phyloP scores from a whole-genome alignment of 2,888 invertebrate genomes.

The Nipponacmea schrenckii region DNA sequence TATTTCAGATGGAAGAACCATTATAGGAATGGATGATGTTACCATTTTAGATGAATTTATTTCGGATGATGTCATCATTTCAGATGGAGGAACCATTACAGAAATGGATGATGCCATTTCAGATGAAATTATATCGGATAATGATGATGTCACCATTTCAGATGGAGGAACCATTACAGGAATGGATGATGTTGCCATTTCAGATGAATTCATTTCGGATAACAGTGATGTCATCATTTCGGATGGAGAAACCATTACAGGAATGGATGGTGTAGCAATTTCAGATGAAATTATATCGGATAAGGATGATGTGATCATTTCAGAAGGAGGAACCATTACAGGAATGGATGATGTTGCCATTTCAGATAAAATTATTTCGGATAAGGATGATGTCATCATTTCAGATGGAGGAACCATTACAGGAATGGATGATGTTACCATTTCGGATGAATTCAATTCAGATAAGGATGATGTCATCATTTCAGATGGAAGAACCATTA shows the following conservation, averaged over 20 bases:
- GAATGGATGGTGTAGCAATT: neutral
- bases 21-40: neutral
- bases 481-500: neutral
- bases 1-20: neutral
- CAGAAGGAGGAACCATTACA: neutral
- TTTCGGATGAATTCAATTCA: neutral
- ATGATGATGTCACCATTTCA: no score
- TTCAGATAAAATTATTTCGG: neutral
- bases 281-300: neutral
- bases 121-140: neutral
- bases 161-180: no score
- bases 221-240: neutral
- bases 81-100: no score
- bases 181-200: neutral
- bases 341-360: neutral
- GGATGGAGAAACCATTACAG: neutral
- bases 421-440: neutral
- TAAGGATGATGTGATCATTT: neutral
- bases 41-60: neutral
- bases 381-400: constrained; percentile 3
- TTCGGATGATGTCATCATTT: neutral
- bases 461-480: neutral
- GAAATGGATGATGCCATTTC: neutral
- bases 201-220: neutral
- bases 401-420: neutral